Base-by-base conservation (phyloP, 2,797 vertebrate genomes). In the Pangasius djambal region DNA sequence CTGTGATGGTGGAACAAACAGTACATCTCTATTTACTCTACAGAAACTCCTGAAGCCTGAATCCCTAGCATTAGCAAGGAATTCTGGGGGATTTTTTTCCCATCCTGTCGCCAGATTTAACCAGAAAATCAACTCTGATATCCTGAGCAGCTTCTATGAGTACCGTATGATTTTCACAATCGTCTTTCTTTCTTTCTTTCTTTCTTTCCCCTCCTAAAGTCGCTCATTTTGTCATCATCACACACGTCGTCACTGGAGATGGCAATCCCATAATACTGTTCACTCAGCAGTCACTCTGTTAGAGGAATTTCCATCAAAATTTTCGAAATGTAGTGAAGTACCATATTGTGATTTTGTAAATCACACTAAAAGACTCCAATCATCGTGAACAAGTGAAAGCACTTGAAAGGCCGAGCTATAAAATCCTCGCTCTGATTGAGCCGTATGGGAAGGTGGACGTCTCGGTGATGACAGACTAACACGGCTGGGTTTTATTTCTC, bases 401-500 rank as follows among this genome's bases (percentile, higher is more conserved):
- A 31, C 40, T 8, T 2, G 2, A 52, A 31, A 10, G 48, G 34
- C 15, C 10, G n/a, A 31, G 16, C 83, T 31, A 12, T 85, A 85
- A 85, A 50, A 31, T 34, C 63, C 83, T 50, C 13, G 48, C 44
- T 25, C 81, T 83, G 79, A 61, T 59, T 79, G 18, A 16, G 0
- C 4, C 72, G 6, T 10, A 52, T n/a, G 28, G 77, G 77, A 79
- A 79, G 1, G 10, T 40, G 37, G 83, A 52, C 18, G 9, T 69
- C 83, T 85, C 83, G 9, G 83, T 34, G 83, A 12, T 52, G 83
- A 85, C 48, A 70, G 40, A 52, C 65, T 22, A 34, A 50, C 44
- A 52, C 0, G 65, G 18, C 61, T 55, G 63, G 34, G 44, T 22
- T 86, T 16, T 75, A 40, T 86, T 74, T 40, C 85, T 75, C 70